These are phyloP conservation scores for Caenorhabditis macrosperma DNA, from an alignment of 2,888 invertebrate genomes.

Conservation along the genomic window DNA sequence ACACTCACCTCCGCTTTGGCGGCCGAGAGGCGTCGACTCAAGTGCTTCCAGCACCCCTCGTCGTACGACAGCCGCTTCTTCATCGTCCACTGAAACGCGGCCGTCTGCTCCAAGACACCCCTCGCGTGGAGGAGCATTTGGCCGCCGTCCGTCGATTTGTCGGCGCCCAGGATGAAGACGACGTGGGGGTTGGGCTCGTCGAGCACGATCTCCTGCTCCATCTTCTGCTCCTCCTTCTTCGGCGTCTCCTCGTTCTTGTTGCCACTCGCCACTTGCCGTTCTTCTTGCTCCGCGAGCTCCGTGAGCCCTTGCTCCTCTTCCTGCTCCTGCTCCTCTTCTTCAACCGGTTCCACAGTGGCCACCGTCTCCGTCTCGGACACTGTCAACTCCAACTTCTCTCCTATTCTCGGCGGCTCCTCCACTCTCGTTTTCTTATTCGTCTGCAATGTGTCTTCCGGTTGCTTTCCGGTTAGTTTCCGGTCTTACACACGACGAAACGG, in stretches of 20 bases:
- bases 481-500: constrained; percentile 28
- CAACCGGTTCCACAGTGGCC: background rate
- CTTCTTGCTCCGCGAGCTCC: background rate
- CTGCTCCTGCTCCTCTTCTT: background rate
- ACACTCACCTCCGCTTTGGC: constrained; percentile 32
- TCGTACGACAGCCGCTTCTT: constrained; percentile 49
- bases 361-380: background rate
- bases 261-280: constrained; percentile 16
- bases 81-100: constrained; percentile 47
- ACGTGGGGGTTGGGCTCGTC: constrained; percentile 23
- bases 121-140: constrained; percentile 3
- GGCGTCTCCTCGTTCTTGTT: constrained; percentile 15
- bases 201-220: constrained; percentile 16
- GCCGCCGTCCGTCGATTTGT: background rate
- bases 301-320: background rate
- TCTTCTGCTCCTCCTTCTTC: constrained; percentile 19
- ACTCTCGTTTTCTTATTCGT: background rate
- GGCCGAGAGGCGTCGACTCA: constrained; percentile 23
- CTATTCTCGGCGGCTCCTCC: background rate
- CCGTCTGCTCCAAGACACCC: constrained; percentile 14
- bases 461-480: background rate
- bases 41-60: constrained; percentile 51
- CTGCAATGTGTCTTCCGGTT: background rate
- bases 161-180: background rate
- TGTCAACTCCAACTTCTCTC: background rate